Conservation (phyloP, 2,113 vertebrate species). For the Parus major region DNA sequence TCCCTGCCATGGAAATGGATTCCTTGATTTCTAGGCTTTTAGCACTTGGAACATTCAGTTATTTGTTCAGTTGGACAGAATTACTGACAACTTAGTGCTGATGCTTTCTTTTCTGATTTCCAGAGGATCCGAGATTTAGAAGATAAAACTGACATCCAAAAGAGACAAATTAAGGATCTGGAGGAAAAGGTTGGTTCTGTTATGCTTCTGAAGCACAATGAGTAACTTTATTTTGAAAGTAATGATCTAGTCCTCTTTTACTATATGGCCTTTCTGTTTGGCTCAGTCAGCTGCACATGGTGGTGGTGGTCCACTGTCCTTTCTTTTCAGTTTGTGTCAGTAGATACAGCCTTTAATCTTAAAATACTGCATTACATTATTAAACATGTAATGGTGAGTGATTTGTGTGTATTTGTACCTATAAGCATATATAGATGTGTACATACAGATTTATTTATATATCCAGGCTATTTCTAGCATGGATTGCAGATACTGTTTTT, state of each 20-base stretch:
- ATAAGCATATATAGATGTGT: not conserved
- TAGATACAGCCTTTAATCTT: not conserved
- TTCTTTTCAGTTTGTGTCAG: not conserved
- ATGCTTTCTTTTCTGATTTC: slow-evolving; percentile 40
- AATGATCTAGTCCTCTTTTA: not conserved
- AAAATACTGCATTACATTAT: not conserved
- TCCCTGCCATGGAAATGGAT: not conserved
- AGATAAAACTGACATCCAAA: slow-evolving; percentile 98
- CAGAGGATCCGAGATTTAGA: slow-evolving; percentile 98
- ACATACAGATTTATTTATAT: not conserved
- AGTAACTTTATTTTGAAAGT: not conserved
- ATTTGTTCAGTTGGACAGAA: not conserved
- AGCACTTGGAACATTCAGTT: not conserved
- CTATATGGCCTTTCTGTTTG: not conserved
- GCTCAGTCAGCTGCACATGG: not conserved
- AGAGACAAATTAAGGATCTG: slow-evolving; percentile 97
- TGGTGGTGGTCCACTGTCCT: not conserved
- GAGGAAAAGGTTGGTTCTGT: slow-evolving; percentile 91
- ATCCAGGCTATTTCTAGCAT: not conserved
- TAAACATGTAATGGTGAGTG: not conserved
- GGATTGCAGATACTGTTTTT: not conserved
- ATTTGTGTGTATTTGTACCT: not conserved
- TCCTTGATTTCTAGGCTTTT: not conserved
- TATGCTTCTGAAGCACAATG: not conserved
- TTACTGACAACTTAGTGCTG: not conserved